Evolutionary conservation across 2,113 vertebrate species (phyloP).

Genomic region (Proterorhinus semilunaris): DNA sequence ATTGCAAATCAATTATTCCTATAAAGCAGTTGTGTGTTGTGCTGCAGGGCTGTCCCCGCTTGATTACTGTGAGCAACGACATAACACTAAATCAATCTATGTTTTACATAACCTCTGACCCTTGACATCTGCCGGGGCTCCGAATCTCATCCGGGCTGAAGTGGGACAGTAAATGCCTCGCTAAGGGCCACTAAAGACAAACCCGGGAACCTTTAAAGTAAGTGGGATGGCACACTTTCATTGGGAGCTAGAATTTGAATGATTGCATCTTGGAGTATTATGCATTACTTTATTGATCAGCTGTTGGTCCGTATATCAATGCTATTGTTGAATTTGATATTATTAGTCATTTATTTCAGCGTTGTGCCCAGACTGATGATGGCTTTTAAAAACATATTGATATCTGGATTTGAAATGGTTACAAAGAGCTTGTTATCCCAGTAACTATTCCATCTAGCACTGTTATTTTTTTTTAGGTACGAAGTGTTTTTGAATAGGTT

Average conservation of each 20-base stretch:
- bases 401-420: background rate
- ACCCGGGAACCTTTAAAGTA: background rate
- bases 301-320: background rate
- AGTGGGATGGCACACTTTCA: background rate
- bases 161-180: background rate
- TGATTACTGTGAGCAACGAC: background rate
- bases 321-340: background rate
- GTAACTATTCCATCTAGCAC: too few species aligned
- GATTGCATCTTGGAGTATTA: background rate
- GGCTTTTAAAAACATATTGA: background rate
- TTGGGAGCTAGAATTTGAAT: background rate
- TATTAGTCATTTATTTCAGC: background rate
- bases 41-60: background rate
- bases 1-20: background rate
- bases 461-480: too few species aligned
- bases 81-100: conserved; percentile 4
- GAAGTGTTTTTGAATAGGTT: background rate
- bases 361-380: background rate
- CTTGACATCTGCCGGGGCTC: background rate
- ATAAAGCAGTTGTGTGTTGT: background rate
- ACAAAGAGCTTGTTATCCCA: too few species aligned
- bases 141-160: background rate
- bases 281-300: background rate
- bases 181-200: background rate
- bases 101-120: conserved; percentile 1